Evolutionary conservation across 2,797 vertebrate species (phyloP), one percentile per base, ranked within the genome.

Genomic region (Linurgus olivaceus): DNA sequence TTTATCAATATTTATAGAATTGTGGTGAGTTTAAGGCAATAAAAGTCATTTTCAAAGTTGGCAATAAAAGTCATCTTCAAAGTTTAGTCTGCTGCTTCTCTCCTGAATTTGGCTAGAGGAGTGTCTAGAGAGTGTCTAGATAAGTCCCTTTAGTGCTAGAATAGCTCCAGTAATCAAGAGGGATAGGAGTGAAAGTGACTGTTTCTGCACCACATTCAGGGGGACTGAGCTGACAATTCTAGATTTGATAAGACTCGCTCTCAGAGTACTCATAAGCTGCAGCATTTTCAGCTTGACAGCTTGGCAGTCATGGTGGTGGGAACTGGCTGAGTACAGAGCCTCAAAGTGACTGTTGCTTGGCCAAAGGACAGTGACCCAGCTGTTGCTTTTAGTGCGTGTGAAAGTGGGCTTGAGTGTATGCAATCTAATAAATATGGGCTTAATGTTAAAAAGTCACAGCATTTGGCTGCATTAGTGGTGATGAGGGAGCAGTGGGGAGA

Each of bases 381-480:
- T 82, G 71, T 51, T 82, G 28, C 18, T 57, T 93, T 18, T 29
- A 62, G 31, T 18, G 28, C 8, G 4, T 42, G 50, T 18, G 14
- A 40, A 75, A 86, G 18, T 33, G 47, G 45, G 25, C 16, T 67
- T 40, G 50, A 74, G 25, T 75, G n/a, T 55, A 16, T 73, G 63
- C 3, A 18, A 28, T 35, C 58, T 88, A 51, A 66, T 83, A 75
- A 68, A 80, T 68, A 17, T 1, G 18, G 50, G 23, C 47, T 77
- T 86, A 67, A 23, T 59, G 40, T 35, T 92, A 54, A 76, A 87
- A 88, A 87, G 75, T 71, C 75, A 26, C 4, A 9, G 21, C 35
- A 9, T 59, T 87, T 1, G 6, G 18, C 58, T 67, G 45, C 48
- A 21, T 50, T 84, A 79, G 63, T 0, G 0, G 15, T 0, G 0